These are phyloP conservation scores for Streptopelia turtur DNA, from an alignment of 2,797 vertebrate species.

Conservation along the genomic window DNA sequence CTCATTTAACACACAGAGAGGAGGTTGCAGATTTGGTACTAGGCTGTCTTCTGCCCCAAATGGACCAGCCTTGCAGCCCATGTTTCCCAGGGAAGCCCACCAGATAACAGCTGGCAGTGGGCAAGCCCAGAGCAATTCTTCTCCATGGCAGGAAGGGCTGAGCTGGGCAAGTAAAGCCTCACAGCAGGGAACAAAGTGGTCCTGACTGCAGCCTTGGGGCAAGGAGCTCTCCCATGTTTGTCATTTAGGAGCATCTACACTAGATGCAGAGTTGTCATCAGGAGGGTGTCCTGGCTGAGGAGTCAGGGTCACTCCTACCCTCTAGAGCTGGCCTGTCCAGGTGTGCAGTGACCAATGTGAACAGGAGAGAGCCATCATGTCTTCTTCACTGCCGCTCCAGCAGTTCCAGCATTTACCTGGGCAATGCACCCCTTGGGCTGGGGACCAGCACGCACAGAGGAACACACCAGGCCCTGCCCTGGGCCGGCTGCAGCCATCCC, in stretches of 20 bases:
- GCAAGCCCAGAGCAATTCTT: background rate
- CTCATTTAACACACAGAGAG: background rate
- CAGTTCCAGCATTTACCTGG: rapidly evolving
- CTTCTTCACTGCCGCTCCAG: background rate
- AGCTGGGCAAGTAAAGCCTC: background rate
- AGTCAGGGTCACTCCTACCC: background rate
- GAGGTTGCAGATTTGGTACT: background rate
- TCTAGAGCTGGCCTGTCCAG: background rate
- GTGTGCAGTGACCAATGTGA: rapidly evolving
- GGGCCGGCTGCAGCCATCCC: background rate
- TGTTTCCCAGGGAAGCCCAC: background rate
- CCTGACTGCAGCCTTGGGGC: background rate
- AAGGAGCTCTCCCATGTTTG: background rate
- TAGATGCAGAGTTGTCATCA: background rate
- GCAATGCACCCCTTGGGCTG: background rate
- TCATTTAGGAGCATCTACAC: background rate
- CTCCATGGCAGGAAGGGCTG: background rate
- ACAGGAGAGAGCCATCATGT: background rate
- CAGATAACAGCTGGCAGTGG: background rate
- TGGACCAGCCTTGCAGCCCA: background rate
- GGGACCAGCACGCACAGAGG: rapidly evolving
- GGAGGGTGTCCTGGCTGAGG: background rate
- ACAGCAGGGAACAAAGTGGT: background rate
- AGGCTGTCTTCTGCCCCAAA: background rate
- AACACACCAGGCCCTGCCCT: background rate